Percentiles rank a stretch among this genome's conserved stretches.
Conservation (phyloP, 2,888 invertebrate genomes). For the Molorchus minor region DNA sequence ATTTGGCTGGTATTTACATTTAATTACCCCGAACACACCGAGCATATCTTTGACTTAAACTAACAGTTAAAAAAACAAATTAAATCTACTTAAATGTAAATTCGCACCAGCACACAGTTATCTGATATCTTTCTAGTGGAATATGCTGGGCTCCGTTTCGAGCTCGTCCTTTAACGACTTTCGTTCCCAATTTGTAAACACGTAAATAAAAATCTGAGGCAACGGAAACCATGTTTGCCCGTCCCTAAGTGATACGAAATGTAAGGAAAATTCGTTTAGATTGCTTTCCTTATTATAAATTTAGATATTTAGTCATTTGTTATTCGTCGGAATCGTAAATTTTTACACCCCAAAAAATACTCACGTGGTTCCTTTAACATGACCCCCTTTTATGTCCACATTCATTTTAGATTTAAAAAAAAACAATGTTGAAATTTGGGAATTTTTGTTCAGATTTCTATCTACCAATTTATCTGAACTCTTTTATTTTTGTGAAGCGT, state of each 20-base stretch:
- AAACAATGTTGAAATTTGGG: background rate
- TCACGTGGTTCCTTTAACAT: too few relatives aligned
- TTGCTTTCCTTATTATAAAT: background rate
- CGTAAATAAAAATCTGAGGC: background rate
- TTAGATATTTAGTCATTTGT: background rate
- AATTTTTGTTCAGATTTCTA: background rate
- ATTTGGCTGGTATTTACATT: too few relatives aligned
- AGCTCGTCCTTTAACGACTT: background rate
- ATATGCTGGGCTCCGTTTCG: constrained; percentile 10
- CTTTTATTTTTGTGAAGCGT: background rate
- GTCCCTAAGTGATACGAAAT: background rate
- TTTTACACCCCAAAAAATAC: background rate
- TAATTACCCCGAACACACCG: too few relatives aligned
- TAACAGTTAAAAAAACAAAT: background rate
- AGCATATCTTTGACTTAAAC: background rate
- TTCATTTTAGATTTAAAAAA: background rate
- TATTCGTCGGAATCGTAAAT: background rate
- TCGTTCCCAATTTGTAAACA: background rate
- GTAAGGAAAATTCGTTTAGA: background rate
- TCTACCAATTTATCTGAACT: background rate
- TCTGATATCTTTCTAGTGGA: constrained; percentile 24
- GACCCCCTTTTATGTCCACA: too few relatives aligned
- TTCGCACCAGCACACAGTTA: too few relatives aligned
- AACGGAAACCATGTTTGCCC: background rate
- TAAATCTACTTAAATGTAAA: too few relatives aligned